phyloP scores from a whole-genome alignment of 2,797 vertebrate species.

The Buceros bicornis region DNA sequence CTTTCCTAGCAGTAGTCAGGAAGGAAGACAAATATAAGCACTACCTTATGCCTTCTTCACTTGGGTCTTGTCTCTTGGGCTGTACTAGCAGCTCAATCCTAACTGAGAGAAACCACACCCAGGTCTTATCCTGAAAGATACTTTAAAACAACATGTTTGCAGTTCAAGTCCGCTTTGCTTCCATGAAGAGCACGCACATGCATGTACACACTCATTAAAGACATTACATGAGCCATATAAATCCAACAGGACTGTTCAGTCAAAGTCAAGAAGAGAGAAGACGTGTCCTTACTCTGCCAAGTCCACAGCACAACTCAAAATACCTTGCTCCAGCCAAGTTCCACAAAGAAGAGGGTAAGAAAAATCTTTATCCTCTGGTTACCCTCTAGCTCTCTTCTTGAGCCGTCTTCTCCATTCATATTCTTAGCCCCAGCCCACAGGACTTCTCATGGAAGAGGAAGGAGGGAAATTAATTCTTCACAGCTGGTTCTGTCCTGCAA shows the following conservation, averaged over 20 bases:
- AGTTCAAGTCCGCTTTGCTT: neutral
- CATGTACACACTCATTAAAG: neutral
- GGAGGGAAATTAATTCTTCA: conserved; percentile 43
- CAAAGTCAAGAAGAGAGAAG: conserved; percentile 20
- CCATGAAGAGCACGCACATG: neutral
- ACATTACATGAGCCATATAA: neutral
- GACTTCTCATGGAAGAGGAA: neutral
- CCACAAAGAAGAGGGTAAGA: neutral
- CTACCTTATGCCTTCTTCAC: neutral
- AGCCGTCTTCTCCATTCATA: neutral
- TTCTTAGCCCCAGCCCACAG: neutral
- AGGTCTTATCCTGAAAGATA: neutral
- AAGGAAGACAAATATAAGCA: conserved; percentile 6
- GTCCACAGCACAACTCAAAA: conserved; percentile 13
- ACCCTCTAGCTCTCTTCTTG: neutral
- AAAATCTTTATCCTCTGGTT: neutral
- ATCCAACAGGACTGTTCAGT: neutral
- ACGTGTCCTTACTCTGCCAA: neutral
- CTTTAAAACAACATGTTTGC: neutral
- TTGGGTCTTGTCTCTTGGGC: neutral
- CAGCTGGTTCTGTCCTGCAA: conserved; percentile 60
- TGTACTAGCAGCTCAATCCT: neutral
- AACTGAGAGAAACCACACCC: neutral
- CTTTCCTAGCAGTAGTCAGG: neutral
- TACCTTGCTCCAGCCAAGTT: neutral